These are phyloP conservation scores for Penaeus indicus DNA, from an alignment of 1,140 invertebrate species.

Conservation along the genomic window DNA sequence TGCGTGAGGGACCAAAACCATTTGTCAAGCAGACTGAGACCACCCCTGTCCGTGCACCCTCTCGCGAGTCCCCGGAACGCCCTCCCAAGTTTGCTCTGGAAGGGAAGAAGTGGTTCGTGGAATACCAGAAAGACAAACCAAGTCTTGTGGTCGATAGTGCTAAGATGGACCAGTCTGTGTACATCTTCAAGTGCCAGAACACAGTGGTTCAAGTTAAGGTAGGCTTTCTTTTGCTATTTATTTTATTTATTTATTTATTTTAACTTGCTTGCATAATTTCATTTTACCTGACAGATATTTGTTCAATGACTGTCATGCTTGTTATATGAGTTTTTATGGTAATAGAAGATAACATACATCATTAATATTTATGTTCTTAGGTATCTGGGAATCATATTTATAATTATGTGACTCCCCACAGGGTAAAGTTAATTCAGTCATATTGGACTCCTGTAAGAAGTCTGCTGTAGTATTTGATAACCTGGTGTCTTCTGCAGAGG, in stretches of 20 bases:
- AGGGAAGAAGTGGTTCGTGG: conserved; percentile 95
- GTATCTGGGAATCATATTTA: background rate
- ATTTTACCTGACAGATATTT: too few species aligned
- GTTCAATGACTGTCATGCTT: too few species aligned
- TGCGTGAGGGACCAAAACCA: conserved; percentile 74
- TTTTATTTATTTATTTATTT: background rate
- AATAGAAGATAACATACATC: too few species aligned
- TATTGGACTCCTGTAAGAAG: conserved; percentile 97
- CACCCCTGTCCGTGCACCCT: conserved; percentile 74
- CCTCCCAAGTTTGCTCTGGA: conserved; percentile 87
- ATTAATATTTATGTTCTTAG: background rate
- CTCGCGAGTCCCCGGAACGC: conserved; percentile 75
- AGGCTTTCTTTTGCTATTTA: background rate
- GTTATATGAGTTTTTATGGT: too few species aligned
- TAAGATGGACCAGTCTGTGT: conserved; percentile 98
- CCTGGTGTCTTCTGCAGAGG: conserved; percentile 94
- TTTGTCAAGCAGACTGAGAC: conserved; percentile 72
- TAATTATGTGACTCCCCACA: conserved; percentile 36
- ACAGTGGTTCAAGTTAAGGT: conserved; percentile 87
- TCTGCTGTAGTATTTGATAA: conserved; percentile 95
- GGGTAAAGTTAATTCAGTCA: conserved; percentile 96
- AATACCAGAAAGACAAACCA: conserved; percentile 89
- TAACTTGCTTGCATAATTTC: too few species aligned
- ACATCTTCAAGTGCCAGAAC: conserved; percentile 94
- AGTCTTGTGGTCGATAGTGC: conserved; percentile 85